Base-by-base conservation (phyloP, 2,113 vertebrate genomes). In the Scomber colias region DNA sequence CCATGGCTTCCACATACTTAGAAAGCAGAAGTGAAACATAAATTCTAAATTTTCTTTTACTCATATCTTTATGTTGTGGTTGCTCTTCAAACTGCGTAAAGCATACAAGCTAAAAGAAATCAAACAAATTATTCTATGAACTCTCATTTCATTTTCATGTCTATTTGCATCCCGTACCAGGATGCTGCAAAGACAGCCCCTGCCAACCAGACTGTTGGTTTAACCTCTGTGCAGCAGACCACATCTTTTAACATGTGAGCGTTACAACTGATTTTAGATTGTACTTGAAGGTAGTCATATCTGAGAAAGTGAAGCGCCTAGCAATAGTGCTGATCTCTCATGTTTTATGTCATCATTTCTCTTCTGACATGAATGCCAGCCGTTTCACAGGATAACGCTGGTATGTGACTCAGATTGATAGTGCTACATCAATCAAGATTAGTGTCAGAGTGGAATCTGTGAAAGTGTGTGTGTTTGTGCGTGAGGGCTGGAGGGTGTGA, bases 341-440 rank as follows among this genome's bases (percentile, higher is more conserved):
- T 40, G 16, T 9, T 51, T 56, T 59, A 59, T 30, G 2, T 60
- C 17, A 54, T 50, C 14, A 48, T 51, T 77, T 67, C 9, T 55
- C 27, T 51, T 81, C 76, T 74, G 49, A 0, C 81, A 2, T 11
- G 4, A 64, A 70, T 60, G 49, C 73, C 73, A 74, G 45, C 48
- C 44, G 54, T 63, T 57, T 85, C 79, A 72, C 61, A 70, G n/a
- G 82, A 69, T 81, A 48, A 51, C 14, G 4, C 45, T 80, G 51
- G 69, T 70, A 78, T 82, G 80, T 74, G 79, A 63, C 81, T 75
- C 14, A 24, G 81, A 73, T 55, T 77, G 73, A 77, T 63, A 53
- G 40, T 27, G 15, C 11, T 50, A n/a, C 45, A 90, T 87, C 75
- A 85, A 84, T 92, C 82, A 88, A 56, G 69, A 76, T 31, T 50